phyloP scores from a whole-genome alignment of 2,113 vertebrate species.

The Crocuta crocuta region DNA sequence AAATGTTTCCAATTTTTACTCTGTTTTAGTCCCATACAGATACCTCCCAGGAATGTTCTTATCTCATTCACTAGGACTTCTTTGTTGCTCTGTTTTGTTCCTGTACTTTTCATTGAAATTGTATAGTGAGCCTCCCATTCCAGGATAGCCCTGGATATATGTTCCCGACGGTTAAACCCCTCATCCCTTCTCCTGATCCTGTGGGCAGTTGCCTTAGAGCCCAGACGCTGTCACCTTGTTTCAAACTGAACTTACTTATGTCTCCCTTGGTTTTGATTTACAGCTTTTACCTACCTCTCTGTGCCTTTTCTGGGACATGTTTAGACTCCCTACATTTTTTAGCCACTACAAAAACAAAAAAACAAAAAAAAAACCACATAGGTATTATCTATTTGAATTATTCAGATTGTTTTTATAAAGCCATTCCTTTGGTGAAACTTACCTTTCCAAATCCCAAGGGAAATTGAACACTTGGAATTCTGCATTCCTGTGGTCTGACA shows the following conservation, averaged over 20 bases:
- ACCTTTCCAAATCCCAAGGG: neutral
- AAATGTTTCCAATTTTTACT: slow-evolving; percentile 61
- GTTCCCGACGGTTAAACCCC: neutral
- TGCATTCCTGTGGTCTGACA: neutral
- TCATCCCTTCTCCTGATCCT: neutral
- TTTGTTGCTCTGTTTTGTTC: neutral
- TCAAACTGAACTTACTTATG: slow-evolving; percentile 25
- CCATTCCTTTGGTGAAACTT: neutral
- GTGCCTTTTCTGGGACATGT: slow-evolving; percentile 51
- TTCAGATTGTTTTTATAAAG: neutral
- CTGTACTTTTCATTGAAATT: neutral
- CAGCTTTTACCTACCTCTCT: neutral
- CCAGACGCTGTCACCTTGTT: slow-evolving; percentile 27
- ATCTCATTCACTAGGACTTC: slow-evolving; percentile 8
- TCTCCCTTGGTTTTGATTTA: slow-evolving; percentile 45
- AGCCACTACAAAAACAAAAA: neutral
- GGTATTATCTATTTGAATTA: neutral
- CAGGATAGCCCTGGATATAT: neutral
- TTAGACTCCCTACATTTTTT: slow-evolving; percentile 71
- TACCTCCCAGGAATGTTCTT: slow-evolving; percentile 43
- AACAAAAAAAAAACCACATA: neutral
- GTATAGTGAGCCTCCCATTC: neutral
- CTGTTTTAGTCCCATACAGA: neutral
- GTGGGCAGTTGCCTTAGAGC: neutral
- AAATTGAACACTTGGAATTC: neutral